Evolutionary conservation across 2,113 vertebrate species (phyloP).

Genomic region (Vimba vimba): DNA sequence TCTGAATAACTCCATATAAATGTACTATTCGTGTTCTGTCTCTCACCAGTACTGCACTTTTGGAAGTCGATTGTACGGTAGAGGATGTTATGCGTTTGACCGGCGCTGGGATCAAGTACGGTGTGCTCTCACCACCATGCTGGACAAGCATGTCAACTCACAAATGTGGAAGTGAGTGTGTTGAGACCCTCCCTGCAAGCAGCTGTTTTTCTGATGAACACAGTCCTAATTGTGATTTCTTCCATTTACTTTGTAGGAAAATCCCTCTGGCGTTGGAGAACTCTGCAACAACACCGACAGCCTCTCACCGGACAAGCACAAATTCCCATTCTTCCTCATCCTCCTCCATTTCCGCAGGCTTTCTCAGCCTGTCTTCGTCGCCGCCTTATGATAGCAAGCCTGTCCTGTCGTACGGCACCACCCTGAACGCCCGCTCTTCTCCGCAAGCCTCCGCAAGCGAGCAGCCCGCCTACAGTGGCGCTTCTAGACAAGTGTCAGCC

Average conservation of each 20-base stretch:
- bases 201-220: background rate
- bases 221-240: slow-evolving; percentile 4
- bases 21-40: slow-evolving; percentile 54
- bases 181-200: background rate
- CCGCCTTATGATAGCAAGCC: slow-evolving; percentile 85
- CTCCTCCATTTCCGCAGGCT: slow-evolving; percentile 78
- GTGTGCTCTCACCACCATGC: slow-evolving; percentile 91
- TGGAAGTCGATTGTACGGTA: slow-evolving; percentile 93
- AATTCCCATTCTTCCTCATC: slow-evolving; percentile 74
- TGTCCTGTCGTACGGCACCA: slow-evolving; percentile 91
- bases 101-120: slow-evolving; percentile 92
- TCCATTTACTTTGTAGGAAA: slow-evolving; percentile 79
- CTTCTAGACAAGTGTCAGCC: slow-evolving; percentile 92
- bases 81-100: slow-evolving; percentile 93
- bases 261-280: slow-evolving; percentile 90
- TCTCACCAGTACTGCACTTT: slow-evolving; percentile 92
- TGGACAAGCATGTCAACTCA: slow-evolving; percentile 96
- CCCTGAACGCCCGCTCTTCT: slow-evolving; percentile 89
- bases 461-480: slow-evolving; percentile 87
- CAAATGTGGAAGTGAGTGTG: slow-evolving; percentile 95
- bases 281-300: slow-evolving; percentile 72
- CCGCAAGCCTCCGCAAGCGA: slow-evolving; percentile 80
- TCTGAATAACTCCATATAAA: background rate
- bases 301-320: slow-evolving; percentile 87
- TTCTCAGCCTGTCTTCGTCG: slow-evolving; percentile 82